Evolutionary conservation across 2,888 invertebrate species (phyloP).

Genomic region (Oasisia sp.): DNA sequence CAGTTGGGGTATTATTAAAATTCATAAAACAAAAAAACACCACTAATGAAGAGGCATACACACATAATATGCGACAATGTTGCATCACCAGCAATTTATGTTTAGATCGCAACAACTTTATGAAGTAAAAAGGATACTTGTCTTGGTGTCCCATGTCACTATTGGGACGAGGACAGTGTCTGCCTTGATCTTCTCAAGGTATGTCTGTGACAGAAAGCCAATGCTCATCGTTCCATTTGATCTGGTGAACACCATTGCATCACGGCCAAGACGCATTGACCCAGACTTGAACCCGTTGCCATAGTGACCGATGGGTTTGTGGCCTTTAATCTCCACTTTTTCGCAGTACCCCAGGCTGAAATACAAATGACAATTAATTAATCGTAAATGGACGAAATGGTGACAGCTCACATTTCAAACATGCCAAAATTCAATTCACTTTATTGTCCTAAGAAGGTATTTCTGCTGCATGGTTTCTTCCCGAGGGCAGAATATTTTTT

Average conservation of each 20-base stretch:
- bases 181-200: constrained; percentile 51
- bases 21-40: too few relatives aligned
- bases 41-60: not conserved
- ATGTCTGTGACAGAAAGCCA: constrained; percentile 61
- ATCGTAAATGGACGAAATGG: not conserved
- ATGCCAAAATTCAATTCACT: not conserved
- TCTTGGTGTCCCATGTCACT: constrained; percentile 52
- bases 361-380: constrained; percentile 22
- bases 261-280: constrained; percentile 62
- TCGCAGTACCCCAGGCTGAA: constrained; percentile 64
- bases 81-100: constrained; percentile 5
- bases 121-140: constrained; percentile 55
- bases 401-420: not conserved
- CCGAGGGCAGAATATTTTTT: too few relatives aligned
- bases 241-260: constrained; percentile 62
- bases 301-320: constrained; percentile 61
- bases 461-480: too few relatives aligned
- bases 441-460: too few relatives aligned
- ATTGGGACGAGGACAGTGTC: constrained; percentile 62
- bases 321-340: constrained; percentile 46
- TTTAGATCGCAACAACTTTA: not conserved
- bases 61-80: not conserved
- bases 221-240: constrained; percentile 47
- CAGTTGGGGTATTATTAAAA: too few relatives aligned
- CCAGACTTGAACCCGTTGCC: constrained; percentile 65